A percentile compares a stretch with the other conserved stretches of the same genome.
Evolutionary conservation across 2,113 vertebrate genomes (phyloP).

Genomic region (Epinephelus fuscoguttatus): DNA sequence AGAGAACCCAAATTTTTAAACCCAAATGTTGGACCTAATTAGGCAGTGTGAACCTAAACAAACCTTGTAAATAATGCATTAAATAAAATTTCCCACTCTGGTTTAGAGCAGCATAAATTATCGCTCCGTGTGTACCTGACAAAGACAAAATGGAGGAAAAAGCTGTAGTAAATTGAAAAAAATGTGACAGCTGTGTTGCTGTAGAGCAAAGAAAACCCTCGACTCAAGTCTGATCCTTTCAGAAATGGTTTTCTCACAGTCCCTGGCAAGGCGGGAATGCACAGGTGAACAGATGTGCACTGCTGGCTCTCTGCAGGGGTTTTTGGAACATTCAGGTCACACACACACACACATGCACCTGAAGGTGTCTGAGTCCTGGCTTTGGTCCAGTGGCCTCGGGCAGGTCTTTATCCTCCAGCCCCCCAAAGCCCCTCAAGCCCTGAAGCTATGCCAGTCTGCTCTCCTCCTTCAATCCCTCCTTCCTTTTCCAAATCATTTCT

Average conservation of each 20-base stretch:
- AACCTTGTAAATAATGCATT: not conserved
- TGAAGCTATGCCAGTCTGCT: conserved; percentile 50
- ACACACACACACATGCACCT: conserved; percentile 34
- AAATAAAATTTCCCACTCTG: not conserved
- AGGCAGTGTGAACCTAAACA: not conserved
- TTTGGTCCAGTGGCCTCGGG: conserved; percentile 61
- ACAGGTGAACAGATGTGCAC: conserved; percentile 61
- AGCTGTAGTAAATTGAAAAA: not conserved
- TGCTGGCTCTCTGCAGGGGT: conserved; percentile 26
- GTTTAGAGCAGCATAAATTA: not conserved
- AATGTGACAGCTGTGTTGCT: not conserved
- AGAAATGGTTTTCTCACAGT: not conserved
- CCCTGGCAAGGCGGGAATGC: conserved; percentile 20
- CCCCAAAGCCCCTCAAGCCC: conserved; percentile 55
- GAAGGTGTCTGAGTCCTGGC: conserved; percentile 36
- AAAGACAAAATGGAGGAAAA: not conserved
- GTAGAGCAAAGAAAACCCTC: conserved; percentile 11
- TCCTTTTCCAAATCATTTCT: conserved; percentile 31
- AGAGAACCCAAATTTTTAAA: not conserved
- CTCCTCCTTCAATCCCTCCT: not conserved
- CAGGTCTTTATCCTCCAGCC: conserved; percentile 58
- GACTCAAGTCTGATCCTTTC: not conserved
- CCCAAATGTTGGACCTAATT: not conserved
- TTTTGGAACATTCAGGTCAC: conserved; percentile 30
- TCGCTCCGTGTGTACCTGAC: not conserved